These are phyloP conservation scores for Corynorhinus townsendii DNA, from an alignment of 2,113 vertebrate genomes.

Conservation along the genomic window DNA sequence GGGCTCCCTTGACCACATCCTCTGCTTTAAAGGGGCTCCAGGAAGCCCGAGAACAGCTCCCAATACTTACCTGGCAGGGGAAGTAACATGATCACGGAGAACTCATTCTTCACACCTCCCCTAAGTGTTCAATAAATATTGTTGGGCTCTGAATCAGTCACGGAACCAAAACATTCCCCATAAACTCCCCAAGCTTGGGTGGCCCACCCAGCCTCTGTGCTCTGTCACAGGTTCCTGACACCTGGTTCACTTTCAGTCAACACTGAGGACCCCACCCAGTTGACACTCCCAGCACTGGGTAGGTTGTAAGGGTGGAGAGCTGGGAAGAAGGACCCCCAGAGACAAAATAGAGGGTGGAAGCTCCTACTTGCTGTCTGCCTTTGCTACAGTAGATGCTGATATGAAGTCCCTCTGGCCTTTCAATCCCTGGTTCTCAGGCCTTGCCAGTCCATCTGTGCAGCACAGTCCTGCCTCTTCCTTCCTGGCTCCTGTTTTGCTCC, in stretches of 20 bases:
- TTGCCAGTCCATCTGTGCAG: too few species aligned
- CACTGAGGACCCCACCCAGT: constrained; percentile 50
- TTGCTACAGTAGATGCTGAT: not conserved
- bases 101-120: not conserved
- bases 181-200: not conserved
- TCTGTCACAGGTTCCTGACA: not conserved
- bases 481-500: not conserved
- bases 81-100: not conserved
- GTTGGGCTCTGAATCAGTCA: constrained; percentile 47
- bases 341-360: accelerated
- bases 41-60: not conserved
- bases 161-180: constrained; percentile 36
- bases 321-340: not conserved
- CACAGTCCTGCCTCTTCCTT: not conserved
- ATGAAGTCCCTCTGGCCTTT: not conserved
- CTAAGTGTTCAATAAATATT: not conserved
- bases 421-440: not conserved
- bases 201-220: not conserved
- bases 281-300: not conserved
- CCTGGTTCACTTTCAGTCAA: constrained; percentile 14
- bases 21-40: not conserved
- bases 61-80: too few species aligned
- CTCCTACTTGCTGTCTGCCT: not conserved
- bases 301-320: not conserved
- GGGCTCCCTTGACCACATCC: not conserved